Evolutionary conservation across 2,113 vertebrate species (phyloP).

Genomic region (Phrynocephalus versicolor): DNA sequence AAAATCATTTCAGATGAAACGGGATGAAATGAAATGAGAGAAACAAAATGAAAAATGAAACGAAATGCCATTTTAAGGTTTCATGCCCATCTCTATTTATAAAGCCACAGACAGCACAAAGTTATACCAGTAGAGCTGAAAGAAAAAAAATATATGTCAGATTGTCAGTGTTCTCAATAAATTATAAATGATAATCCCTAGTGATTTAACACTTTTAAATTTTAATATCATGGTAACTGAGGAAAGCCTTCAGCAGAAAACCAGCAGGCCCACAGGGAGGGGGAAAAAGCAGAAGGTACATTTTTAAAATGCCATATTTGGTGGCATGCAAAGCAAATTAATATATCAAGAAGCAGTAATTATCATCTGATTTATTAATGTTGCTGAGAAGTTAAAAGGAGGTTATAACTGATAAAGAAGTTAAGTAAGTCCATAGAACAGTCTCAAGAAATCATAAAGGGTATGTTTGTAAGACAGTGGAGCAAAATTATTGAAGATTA

Average conservation of each 20-base stretch:
- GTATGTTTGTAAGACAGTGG: not conserved
- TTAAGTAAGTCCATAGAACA: not conserved
- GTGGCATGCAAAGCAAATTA: not conserved
- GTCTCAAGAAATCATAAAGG: not conserved
- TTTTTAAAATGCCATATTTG: not conserved
- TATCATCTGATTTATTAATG: not conserved
- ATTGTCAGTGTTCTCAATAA: not conserved
- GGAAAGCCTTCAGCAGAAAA: conserved; percentile 13
- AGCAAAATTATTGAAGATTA: not conserved
- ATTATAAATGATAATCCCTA: conserved; percentile 23
- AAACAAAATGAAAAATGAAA: too few relatives aligned
- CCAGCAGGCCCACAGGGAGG: not conserved
- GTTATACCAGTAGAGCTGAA: not conserved
- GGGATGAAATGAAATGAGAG: too few relatives aligned
- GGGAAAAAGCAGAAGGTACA: not conserved
- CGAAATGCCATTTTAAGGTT: too few relatives aligned
- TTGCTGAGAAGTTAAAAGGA: not conserved
- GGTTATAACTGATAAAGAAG: not conserved
- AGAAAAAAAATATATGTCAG: not conserved
- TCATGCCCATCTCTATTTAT: too few relatives aligned
- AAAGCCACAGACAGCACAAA: not conserved
- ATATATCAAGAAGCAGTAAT: not conserved
- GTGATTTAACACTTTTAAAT: conserved; percentile 28
- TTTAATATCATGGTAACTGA: conserved; percentile 11
- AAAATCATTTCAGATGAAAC: too few relatives aligned